These are phyloP conservation scores for Matsumurasca onukii DNA, from an alignment of 1,140 invertebrate species.

Conservation along the genomic window DNA sequence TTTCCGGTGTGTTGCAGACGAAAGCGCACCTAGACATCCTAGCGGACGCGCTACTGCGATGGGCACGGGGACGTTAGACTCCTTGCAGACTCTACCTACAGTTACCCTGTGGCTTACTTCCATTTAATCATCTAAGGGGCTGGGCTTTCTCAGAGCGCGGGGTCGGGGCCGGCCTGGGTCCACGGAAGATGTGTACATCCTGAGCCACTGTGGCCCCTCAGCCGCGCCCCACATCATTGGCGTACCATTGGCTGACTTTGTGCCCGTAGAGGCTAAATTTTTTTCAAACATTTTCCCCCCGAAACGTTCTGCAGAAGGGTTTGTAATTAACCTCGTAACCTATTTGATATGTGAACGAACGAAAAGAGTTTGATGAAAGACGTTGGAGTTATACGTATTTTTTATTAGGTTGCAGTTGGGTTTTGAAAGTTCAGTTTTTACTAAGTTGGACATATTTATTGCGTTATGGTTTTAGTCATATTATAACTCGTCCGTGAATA, in stretches of 20 bases:
- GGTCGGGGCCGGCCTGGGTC: background rate
- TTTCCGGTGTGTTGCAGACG: slow-evolving; percentile 88
- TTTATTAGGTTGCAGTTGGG: no score
- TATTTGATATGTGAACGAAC: background rate
- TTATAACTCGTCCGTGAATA: no score
- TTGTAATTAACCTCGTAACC: slow-evolving; percentile 11
- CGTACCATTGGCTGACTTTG: no score
- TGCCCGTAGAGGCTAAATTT: no score
- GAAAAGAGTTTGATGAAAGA: background rate
- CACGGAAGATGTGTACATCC: slow-evolving; percentile 27
- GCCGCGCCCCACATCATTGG: no score
- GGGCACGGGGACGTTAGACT: slow-evolving; percentile 18
- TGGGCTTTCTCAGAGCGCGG: background rate
- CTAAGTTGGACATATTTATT: no score
- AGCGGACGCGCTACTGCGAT: slow-evolving; percentile 83
- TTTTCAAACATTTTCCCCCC: no score
- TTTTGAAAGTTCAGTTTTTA: no score
- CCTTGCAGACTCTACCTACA: slow-evolving; percentile 71
- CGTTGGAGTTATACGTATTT: no score
- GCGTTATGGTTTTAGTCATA: no score
- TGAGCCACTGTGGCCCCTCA: slow-evolving; percentile 12
- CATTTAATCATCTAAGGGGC: slow-evolving; percentile 27
- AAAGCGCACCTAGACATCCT: slow-evolving; percentile 92
- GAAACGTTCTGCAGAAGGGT: background rate
- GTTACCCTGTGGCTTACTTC: slow-evolving; percentile 17